Percentiles rank a stretch among this genome's conserved stretches.
Conservation (phyloP, 2,888 invertebrate genomes). For the Resseliella maxima region DNA sequence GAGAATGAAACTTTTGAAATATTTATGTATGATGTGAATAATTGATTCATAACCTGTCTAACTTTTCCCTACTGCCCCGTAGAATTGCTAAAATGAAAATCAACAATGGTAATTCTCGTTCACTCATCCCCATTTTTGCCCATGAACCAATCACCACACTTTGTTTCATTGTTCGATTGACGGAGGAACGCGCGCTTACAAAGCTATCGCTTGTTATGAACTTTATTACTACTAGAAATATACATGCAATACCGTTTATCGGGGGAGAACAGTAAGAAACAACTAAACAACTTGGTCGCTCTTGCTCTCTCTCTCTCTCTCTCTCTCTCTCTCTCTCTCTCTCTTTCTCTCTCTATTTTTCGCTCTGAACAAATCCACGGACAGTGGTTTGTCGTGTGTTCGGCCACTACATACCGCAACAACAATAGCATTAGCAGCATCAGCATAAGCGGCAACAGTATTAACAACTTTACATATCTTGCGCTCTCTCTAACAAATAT, state of each 20-base stretch:
- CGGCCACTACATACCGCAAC: background rate
- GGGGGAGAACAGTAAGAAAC: background rate
- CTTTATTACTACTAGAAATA: background rate
- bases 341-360: no score
- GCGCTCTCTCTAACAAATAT: background rate
- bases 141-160: no score
- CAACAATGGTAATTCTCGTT: constrained; percentile 50
- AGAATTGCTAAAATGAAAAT: constrained; percentile 44
- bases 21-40: constrained; percentile 47
- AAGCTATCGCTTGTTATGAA: background rate
- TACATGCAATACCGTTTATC: background rate
- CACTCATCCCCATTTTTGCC: background rate
- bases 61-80: constrained; percentile 43
- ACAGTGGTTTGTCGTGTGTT: background rate
- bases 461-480: no score
- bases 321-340: no score
- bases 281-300: background rate
- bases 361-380: background rate
- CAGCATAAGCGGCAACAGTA: background rate
- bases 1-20: constrained; percentile 54
- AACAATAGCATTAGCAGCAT: background rate
- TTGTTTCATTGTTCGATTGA: no score
- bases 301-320: no score
- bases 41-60: constrained; percentile 55
- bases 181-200: no score